phyloP scores from a whole-genome alignment of 2,113 vertebrate genomes.

The Oryzias celebensis region DNA sequence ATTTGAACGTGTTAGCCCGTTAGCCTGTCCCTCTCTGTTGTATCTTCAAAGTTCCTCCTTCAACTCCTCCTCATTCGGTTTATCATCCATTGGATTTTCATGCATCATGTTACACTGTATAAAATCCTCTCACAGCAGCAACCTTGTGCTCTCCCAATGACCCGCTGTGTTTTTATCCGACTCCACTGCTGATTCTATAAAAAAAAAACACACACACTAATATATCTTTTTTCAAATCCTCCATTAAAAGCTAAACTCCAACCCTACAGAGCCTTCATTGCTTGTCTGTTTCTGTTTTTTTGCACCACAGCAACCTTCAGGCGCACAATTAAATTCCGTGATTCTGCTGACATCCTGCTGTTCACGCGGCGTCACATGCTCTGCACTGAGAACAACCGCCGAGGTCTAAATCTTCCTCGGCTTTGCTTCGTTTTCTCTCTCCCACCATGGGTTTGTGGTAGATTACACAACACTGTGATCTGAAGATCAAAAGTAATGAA shows the following conservation, averaged over 20 bases:
- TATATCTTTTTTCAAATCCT: slow-evolving; percentile 21
- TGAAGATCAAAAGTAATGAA: slow-evolving; percentile 44
- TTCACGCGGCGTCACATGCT: slow-evolving; percentile 64
- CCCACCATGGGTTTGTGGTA: not conserved
- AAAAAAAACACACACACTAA: not conserved
- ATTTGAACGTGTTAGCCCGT: no score
- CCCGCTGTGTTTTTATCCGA: no score
- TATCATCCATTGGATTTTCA: no score
- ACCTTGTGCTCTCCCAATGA: not conserved
- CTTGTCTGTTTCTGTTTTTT: slow-evolving; percentile 19
- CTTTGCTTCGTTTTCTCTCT: not conserved
- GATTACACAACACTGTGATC: slow-evolving; percentile 21
- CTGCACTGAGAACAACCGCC: slow-evolving; percentile 10
- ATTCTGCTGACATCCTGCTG: slow-evolving; percentile 45
- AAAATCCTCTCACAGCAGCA: no score
- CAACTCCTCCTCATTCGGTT: no score
- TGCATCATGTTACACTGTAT: no score
- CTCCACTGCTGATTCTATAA: no score
- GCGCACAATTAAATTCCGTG: slow-evolving; percentile 52
- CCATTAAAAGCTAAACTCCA: slow-evolving; percentile 8
- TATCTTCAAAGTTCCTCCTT: no score
- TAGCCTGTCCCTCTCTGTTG: no score
- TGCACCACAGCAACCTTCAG: slow-evolving; percentile 21
- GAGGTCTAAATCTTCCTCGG: slow-evolving; percentile 4
- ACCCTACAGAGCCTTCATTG: slow-evolving; percentile 5